These are phyloP conservation scores for Anhinga rufa DNA, from an alignment of 2,113 vertebrate genomes.

Conservation along the genomic window DNA sequence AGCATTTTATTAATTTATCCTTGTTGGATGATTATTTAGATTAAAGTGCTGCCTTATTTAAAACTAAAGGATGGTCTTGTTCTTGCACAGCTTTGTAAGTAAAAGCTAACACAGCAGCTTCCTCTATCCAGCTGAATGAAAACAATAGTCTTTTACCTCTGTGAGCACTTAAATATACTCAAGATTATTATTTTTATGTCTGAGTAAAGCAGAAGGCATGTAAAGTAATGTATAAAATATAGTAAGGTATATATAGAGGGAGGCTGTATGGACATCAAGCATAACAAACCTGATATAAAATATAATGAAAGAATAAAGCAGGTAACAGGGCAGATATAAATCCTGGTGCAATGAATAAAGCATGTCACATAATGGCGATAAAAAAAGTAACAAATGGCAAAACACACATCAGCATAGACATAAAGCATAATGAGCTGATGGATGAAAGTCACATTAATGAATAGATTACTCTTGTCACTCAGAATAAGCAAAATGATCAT, in stretches of 20 bases:
- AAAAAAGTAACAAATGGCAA: constrained; percentile 4
- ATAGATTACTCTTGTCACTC: not conserved
- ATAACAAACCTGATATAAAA: constrained; percentile 15
- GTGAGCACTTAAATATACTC: not conserved
- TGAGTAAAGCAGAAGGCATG: not conserved
- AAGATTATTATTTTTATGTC: constrained; percentile 6
- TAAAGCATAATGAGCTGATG: constrained; percentile 33
- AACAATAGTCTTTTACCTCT: not conserved
- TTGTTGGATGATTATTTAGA: not conserved
- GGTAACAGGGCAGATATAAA: constrained; percentile 16
- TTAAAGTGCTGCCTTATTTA: not conserved
- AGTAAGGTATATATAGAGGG: not conserved
- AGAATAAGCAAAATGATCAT: not conserved
- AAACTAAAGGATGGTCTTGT: not conserved
- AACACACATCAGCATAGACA: constrained; percentile 4
- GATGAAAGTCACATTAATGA: not conserved
- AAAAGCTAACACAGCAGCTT: not conserved
- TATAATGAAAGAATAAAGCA: constrained; percentile 14
- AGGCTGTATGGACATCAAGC: not conserved
- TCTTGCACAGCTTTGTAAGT: not conserved
- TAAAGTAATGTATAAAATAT: not conserved
- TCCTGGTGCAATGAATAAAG: constrained; percentile 9
- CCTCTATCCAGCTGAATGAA: not conserved
- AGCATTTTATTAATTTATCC: not conserved
- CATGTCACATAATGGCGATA: not conserved